These are phyloP conservation scores for Acronicta aceris DNA, from an alignment of 2,888 invertebrate species.

Conservation along the genomic window DNA sequence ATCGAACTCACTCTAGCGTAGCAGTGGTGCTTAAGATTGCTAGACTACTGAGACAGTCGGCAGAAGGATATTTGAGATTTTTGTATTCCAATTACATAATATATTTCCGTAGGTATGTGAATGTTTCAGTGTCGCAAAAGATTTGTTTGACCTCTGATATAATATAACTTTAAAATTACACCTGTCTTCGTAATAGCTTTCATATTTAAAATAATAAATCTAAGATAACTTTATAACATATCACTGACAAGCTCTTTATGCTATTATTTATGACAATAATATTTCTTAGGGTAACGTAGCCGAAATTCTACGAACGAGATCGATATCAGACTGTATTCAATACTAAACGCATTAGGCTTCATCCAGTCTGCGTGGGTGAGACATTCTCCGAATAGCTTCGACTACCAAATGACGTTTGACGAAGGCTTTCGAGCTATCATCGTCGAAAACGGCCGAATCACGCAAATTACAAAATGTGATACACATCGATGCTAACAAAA, in stretches of 20 bases:
- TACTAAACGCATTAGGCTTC: constrained; percentile 82
- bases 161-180: background rate
- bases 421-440: constrained; percentile 74
- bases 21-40: too few relatives aligned
- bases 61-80: too few relatives aligned
- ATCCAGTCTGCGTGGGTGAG: constrained; percentile 73
- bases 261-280: constrained; percentile 71
- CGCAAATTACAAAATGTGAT: constrained; percentile 79
- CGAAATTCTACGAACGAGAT: constrained; percentile 78
- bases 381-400: constrained; percentile 77
- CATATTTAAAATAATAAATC: background rate
- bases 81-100: too few relatives aligned
- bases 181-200: background rate
- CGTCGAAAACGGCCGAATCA: constrained; percentile 81
- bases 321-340: constrained; percentile 76
- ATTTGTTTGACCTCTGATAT: background rate
- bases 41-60: too few relatives aligned
- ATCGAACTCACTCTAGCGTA: too few relatives aligned
- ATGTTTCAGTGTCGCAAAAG: background rate
- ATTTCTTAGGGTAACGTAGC: constrained; percentile 70
- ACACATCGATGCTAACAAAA: constrained; percentile 65
- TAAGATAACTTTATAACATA: constrained; percentile 35
- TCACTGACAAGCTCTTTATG: constrained; percentile 54
- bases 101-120: too few relatives aligned
- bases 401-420: constrained; percentile 76